phyloP scores from a whole-genome alignment of 2,797 vertebrate genomes.

The Syndactyla subalaris region DNA sequence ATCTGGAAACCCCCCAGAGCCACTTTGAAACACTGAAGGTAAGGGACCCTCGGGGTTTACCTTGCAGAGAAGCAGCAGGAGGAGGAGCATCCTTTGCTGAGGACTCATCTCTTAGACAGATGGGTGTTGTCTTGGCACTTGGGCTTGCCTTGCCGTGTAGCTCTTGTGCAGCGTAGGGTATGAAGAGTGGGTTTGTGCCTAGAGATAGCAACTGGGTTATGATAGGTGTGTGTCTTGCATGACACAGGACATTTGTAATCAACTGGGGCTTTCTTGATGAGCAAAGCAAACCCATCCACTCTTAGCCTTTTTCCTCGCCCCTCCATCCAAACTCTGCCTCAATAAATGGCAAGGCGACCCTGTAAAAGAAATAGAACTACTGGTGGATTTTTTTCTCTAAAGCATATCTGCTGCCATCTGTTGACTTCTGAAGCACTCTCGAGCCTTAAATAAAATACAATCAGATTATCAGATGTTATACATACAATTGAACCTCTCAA shows the following conservation, averaged over 20 bases:
- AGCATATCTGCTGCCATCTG: constrained; percentile 72
- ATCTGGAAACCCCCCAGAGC: neutral
- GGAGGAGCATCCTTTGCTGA: neutral
- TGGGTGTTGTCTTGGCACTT: neutral
- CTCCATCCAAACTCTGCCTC: neutral
- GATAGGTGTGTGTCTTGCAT: neutral
- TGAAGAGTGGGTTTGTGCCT: neutral
- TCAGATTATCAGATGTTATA: constrained; percentile 44
- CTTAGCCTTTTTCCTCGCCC: neutral
- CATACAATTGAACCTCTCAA: constrained; percentile 27
- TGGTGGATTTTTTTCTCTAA: neutral
- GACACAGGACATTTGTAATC: neutral
- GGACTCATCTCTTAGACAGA: neutral
- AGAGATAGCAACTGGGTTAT: neutral
- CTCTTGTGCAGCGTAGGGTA: neutral
- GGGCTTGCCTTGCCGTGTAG: neutral
- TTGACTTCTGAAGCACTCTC: constrained; percentile 56
- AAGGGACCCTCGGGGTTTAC: neutral
- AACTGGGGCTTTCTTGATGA: neutral
- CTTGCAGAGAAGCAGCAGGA: neutral
- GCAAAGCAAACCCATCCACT: neutral
- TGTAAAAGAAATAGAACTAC: neutral
- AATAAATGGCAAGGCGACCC: neutral
- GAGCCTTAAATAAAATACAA: constrained; percentile 57
- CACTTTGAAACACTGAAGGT: neutral